These are phyloP conservation scores for Proisotoma minuta DNA, from an alignment of 2,888 invertebrate species.

Conservation along the genomic window DNA sequence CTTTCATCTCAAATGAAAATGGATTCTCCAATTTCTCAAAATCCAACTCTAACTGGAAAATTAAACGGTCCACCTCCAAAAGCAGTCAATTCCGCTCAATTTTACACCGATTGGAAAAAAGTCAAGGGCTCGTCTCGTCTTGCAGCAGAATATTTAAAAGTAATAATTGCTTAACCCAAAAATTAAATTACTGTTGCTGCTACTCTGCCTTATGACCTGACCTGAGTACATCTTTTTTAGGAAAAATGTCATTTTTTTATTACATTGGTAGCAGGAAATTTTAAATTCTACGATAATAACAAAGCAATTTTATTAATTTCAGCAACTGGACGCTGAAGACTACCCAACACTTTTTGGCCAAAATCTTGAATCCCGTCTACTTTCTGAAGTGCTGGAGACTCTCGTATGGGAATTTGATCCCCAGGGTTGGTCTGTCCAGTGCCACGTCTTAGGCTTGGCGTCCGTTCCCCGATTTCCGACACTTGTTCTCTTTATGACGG, in stretches of 20 bases:
- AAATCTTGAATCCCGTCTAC: constrained; percentile 61
- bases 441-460: constrained; percentile 57
- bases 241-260: neutral
- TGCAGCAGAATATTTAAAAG: constrained; percentile 61
- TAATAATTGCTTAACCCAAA: too few species aligned
- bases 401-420: constrained; percentile 55
- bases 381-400: constrained; percentile 59
- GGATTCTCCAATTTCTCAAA: constrained; percentile 23
- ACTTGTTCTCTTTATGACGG: constrained; percentile 61
- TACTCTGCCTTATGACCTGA: too few species aligned
- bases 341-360: constrained; percentile 61
- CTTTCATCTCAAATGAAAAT: constrained; percentile 6
- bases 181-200: too few species aligned
- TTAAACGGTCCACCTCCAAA: constrained; percentile 50
- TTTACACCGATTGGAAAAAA: constrained; percentile 61
- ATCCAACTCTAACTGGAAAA: too few species aligned
- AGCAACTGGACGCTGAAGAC: constrained; percentile 59
- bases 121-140: constrained; percentile 55
- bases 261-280: too few species aligned
- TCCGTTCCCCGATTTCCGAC: constrained; percentile 63
- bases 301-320: constrained; percentile 26
- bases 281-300: neutral
- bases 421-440: constrained; percentile 52
- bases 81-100: constrained; percentile 64
- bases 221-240: neutral